phyloP scores from a whole-genome alignment of 1,140 invertebrate species.

The Bicyclus anynana region DNA sequence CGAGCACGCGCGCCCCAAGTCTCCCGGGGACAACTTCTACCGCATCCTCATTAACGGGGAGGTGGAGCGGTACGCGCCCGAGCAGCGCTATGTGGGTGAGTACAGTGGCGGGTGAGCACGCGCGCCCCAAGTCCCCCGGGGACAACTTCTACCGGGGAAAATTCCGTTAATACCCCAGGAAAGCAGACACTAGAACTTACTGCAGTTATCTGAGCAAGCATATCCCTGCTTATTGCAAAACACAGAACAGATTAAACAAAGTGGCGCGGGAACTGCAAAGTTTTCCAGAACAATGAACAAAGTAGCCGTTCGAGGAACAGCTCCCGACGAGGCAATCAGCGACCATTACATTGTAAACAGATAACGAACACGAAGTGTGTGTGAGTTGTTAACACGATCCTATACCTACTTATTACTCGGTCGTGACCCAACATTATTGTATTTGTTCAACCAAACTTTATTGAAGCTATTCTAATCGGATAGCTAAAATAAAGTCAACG shows the following conservation, averaged over 20 bases:
- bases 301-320: neutral
- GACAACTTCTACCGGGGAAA: too few relatives aligned
- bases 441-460: too few relatives aligned
- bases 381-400: too few relatives aligned
- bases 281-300: neutral
- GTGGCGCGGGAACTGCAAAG: neutral
- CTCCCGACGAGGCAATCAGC: neutral
- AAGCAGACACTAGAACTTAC: too few relatives aligned
- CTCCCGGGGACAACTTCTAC: slow-evolving; percentile 89
- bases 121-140: neutral
- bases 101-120: neutral
- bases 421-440: too few relatives aligned
- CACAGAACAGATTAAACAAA: neutral
- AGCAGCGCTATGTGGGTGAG: slow-evolving; percentile 86
- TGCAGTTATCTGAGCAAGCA: too few relatives aligned
- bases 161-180: too few relatives aligned
- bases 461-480: too few relatives aligned
- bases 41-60: slow-evolving; percentile 86
- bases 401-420: too few relatives aligned
- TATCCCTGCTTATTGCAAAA: neutral
- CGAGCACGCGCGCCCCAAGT: slow-evolving; percentile 63
- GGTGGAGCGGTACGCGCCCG: slow-evolving; percentile 86
- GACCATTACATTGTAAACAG: too few relatives aligned
- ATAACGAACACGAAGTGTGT: too few relatives aligned
- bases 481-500: too few relatives aligned